phyloP scores from a whole-genome alignment of 2,113 vertebrate genomes.

The Nycticryphes semicollaris region DNA sequence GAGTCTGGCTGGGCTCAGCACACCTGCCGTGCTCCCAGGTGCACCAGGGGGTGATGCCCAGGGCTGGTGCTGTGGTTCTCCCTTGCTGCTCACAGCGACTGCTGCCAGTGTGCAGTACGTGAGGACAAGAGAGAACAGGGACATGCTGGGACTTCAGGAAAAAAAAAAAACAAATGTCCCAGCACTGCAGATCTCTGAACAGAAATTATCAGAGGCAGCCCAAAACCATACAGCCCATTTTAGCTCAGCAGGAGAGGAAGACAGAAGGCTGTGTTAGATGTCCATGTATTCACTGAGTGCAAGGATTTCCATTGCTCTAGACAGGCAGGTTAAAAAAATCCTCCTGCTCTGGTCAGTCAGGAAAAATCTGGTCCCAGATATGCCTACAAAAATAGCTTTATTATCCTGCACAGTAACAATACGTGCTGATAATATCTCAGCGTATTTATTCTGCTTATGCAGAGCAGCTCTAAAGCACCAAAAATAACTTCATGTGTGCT shows the following conservation, averaged over 20 bases:
- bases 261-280: neutral
- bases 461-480: conserved; percentile 40
- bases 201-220: neutral
- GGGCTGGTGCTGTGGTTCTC: neutral
- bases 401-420: conserved; percentile 38
- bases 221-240: neutral
- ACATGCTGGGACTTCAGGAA: neutral
- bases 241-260: neutral
- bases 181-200: neutral
- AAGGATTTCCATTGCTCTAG: conserved; percentile 7
- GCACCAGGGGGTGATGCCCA: rapidly evolving
- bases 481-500: conserved; percentile 54
- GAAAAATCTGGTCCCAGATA: conserved; percentile 8
- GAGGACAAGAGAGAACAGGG: neutral
- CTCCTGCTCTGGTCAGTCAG: neutral
- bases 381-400: conserved; percentile 47
- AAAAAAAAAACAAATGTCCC: neutral
- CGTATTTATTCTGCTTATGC: conserved; percentile 51
- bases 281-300: neutral
- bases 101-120: neutral
- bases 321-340: conserved; percentile 11
- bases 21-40: rapidly evolving
- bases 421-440: conserved; percentile 47
- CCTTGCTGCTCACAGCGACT: neutral
- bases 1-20: neutral